Evolutionary conservation across 2,113 vertebrate species (phyloP), one percentile per base, ranked within the genome.

Genomic region (Lates calcarifer): DNA sequence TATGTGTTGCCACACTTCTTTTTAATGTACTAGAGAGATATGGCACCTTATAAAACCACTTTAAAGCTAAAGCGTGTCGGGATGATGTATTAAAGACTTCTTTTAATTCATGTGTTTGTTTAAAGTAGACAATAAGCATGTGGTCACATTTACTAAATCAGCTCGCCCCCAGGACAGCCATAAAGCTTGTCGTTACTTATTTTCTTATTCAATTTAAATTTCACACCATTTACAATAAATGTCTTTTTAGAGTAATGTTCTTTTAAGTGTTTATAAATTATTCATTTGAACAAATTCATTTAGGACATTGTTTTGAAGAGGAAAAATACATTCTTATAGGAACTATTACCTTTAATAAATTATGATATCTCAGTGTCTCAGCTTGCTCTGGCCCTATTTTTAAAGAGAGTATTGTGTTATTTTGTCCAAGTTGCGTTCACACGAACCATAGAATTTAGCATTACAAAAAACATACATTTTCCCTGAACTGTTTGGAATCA

Each of bases 211-310:
- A 86, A 86, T 92, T 92, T 73, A 67, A 88, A 90, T 92, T 87
- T 90, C 75, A 83, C 84, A 88, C 70, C 60, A 65, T 89, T 91
- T 81, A 83, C 89, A 91, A 92, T 89, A 49, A 91, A 92, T 75
- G 87, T 58, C 79, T 56, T 67, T 49, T 43, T 26, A 77, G 85
- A 92, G 33, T 91, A 87, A 92, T 93, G 83, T 64, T 74, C 80
- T 85, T 89, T 84, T 78, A 91, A 93, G 79, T 81, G 67, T 81
- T 89, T 85, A 56, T 87, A 83, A 85, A 92, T 93, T 78, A 85
- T 84, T 70, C 31, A 85, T 84, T 71, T 70, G 64, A 87, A 89
- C 89, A 26, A 76, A 92, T 85, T 85, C 26, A 88, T 83, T 85
- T 80, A 76, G 73, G 69, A 82, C 69, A 78, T 43, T 51, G 37